Evolutionary conservation across 2,888 invertebrate genomes (phyloP), one percentile per base, ranked within the genome.

Genomic region (Meandrusa payeni): DNA sequence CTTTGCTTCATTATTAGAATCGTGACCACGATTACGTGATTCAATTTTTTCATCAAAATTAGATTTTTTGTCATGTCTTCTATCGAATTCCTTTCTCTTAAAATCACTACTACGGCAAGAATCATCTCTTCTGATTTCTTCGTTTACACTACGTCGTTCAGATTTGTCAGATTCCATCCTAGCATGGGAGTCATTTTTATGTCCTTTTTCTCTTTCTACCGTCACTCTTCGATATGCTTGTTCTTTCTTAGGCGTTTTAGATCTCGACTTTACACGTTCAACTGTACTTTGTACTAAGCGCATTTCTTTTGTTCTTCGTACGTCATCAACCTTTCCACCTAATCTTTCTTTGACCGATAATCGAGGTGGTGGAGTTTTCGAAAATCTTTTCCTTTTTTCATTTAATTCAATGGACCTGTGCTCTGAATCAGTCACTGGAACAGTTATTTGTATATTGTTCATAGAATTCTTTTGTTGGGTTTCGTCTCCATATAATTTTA

Each of bases 321-420:
- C 57, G 51, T 91, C 91, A 47, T 93, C 93, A 0, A 94, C 89
- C 78, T 94, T 93, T 1, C 93, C 93, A 0, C 95, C 95, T 2
- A 95, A 82, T 28, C 95, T 89, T 50, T 95, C 95, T 71, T 95
- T 95, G 0, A 94, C 92, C 0, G 95, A 94, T 17, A 93, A 64
- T 54, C 92, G 88, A 0, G 90, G 90, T 0, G 93, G 91, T 3
- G 92, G 91, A 10, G 83, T 82, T 65, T 80, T 83, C 41, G 81
- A 85, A 60, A 66, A 73, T 49, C 79, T 67, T 44, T 60, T 70
- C 59, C 80, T 88, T 59, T 72, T 76, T 52, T 89, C 79, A 59
- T 83, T 74, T 41, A 88, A 59, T 72, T 90, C 88, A 48, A 86
- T 69, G 55, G 89, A 74, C 59, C 83, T 71, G 53, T 70, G 64